phyloP scores from a whole-genome alignment of 1,140 invertebrate genomes.

The Ceratitis capitata region DNA sequence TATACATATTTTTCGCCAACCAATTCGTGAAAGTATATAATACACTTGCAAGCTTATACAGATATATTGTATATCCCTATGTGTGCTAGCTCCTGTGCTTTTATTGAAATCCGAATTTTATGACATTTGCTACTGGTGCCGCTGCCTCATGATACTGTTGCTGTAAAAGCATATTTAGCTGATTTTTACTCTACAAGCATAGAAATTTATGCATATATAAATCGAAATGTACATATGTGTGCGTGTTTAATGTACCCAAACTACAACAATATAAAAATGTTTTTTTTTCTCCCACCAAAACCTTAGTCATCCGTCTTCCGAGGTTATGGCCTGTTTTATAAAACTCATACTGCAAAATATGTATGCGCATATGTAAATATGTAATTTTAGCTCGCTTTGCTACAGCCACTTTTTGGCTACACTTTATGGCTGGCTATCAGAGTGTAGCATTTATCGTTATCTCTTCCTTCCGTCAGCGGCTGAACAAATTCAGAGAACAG shows the following conservation, averaged over 20 bases:
- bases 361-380: background rate
- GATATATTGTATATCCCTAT: too few species aligned
- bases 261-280: background rate
- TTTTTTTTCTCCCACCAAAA: too few species aligned
- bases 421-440: background rate
- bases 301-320: background rate
- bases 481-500: background rate
- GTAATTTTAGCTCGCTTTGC: background rate
- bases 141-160: background rate
- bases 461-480: background rate
- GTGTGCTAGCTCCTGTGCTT: background rate
- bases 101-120: constrained; percentile 22
- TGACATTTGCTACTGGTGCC: background rate
- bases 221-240: background rate
- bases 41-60: too few species aligned
- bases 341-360: too few species aligned
- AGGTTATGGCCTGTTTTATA: background rate
- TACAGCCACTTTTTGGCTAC: background rate
- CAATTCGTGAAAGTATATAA: background rate
- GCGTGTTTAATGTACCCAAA: background rate
- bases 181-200: background rate
- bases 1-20: too few species aligned
- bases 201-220: background rate
- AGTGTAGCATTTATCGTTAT: constrained; percentile 22
- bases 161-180: background rate